phyloP scores from a whole-genome alignment of 2,797 vertebrate species.

The Parambassis ranga region DNA sequence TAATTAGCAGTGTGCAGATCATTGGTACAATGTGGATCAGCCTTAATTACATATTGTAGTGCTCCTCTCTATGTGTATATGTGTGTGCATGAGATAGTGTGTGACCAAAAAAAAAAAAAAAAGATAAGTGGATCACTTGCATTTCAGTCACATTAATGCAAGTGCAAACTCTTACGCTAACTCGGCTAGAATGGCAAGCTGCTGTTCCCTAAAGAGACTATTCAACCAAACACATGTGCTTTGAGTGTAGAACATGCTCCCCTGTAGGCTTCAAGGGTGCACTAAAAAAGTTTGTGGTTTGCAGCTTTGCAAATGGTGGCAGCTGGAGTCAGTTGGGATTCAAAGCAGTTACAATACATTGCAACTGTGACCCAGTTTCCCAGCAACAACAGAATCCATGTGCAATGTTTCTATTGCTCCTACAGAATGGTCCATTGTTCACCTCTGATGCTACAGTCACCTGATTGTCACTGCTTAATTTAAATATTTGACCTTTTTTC shows the following conservation, averaged over 20 bases:
- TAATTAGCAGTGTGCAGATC: conserved; percentile 68
- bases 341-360: neutral
- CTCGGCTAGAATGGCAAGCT: conserved; percentile 13
- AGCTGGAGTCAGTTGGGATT: conserved; percentile 1
- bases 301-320: neutral
- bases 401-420: neutral
- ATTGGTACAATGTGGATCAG: conserved; percentile 55
- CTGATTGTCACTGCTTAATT: neutral
- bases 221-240: conserved; percentile 1
- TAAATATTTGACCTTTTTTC: neutral
- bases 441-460: neutral
- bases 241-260: neutral
- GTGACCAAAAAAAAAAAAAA: neutral
- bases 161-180: conserved; percentile 11
- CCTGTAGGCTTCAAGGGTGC: neutral
- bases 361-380: neutral
- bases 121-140: conserved; percentile 1
- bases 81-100: neutral
- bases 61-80: neutral
- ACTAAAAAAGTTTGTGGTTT: neutral
- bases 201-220: neutral
- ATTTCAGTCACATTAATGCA: conserved; percentile 20
- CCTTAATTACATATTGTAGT: conserved; percentile 63
- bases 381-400: neutral
- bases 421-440: neutral